A percentile compares a stretch with the other conserved stretches of the same genome.
Evolutionary conservation across 2,113 vertebrate genomes (phyloP).

Genomic region (Dicrurus megarhynchus): DNA sequence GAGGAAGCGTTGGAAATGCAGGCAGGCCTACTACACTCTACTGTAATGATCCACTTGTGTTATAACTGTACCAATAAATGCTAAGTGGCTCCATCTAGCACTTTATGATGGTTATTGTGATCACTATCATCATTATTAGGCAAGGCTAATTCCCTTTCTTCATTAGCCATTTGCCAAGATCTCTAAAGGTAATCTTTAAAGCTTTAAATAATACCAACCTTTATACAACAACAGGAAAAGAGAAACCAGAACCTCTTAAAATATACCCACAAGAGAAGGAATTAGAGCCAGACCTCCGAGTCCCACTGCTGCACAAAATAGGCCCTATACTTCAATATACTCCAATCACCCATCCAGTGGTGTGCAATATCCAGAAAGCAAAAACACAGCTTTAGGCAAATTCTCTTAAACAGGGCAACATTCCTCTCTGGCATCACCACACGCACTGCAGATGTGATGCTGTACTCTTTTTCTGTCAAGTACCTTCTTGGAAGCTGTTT

Average conservation of each 20-base stretch:
- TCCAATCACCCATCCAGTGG: not conserved
- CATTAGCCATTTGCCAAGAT: not conserved
- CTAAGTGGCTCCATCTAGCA: not conserved
- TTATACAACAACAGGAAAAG: not conserved
- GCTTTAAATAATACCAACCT: not conserved
- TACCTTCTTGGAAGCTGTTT: not conserved
- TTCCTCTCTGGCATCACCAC: not conserved
- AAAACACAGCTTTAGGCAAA: not conserved
- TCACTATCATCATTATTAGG: not conserved
- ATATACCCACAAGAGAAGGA: not conserved
- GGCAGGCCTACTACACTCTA: not conserved
- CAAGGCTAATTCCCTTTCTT: not conserved
- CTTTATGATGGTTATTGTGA: not conserved
- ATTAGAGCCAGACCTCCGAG: not conserved
- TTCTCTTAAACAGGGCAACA: not conserved
- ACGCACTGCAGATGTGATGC: not conserved
- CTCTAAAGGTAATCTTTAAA: not conserved
- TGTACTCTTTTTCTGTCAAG: not conserved
- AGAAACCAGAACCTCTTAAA: not conserved
- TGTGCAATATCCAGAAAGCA: not conserved
- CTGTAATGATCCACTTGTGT: not conserved
- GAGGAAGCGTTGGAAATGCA: not conserved
- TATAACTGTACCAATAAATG: not conserved
- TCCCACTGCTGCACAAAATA: fast-evolving
- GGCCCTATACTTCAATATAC: fast-evolving